Conservation (phyloP, 2,888 invertebrate species). For the Lamellibrachia columna region DNA sequence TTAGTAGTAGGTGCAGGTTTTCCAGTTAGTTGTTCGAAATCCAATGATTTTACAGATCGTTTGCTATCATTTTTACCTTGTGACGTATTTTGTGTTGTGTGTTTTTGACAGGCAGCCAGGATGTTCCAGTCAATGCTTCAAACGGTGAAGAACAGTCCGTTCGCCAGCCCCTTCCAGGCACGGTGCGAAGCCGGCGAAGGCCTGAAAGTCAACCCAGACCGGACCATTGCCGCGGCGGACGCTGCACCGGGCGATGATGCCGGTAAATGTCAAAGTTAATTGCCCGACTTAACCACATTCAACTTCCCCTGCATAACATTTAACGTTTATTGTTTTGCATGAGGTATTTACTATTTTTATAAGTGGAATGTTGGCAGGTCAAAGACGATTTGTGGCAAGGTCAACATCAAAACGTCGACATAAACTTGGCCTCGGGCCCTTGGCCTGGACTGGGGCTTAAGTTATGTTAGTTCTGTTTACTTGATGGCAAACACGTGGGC, state of each 20-base stretch:
- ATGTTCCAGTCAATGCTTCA: slow-evolving; percentile 62
- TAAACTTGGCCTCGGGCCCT: background rate
- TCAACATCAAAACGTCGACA: background rate
- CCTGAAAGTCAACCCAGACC: slow-evolving; percentile 49
- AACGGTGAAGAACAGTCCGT: slow-evolving; percentile 58
- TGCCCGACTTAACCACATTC: background rate
- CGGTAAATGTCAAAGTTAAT: background rate
- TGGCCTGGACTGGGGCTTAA: no score
- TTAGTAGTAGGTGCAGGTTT: background rate
- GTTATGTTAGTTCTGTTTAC: background rate
- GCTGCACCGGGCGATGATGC: slow-evolving; percentile 38
- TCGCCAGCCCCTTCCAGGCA: slow-evolving; percentile 57
- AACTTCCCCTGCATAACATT: background rate
- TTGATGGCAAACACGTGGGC: background rate
- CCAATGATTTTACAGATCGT: background rate
- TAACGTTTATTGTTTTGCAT: background rate
- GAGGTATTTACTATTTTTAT: background rate
- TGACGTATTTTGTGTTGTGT: background rate
- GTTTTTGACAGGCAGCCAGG: slow-evolving; percentile 31
- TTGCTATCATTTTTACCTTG: background rate
- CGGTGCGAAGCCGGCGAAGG: slow-evolving; percentile 59
- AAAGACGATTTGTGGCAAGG: background rate
- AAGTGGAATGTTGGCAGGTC: background rate
- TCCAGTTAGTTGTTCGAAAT: background rate
- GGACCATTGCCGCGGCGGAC: slow-evolving; percentile 62